A percentile compares a stretch with the other conserved stretches of the same genome.
Evolutionary conservation across 2,113 vertebrate species (phyloP).

Genomic region (Aspiorhynchus laticeps): DNA sequence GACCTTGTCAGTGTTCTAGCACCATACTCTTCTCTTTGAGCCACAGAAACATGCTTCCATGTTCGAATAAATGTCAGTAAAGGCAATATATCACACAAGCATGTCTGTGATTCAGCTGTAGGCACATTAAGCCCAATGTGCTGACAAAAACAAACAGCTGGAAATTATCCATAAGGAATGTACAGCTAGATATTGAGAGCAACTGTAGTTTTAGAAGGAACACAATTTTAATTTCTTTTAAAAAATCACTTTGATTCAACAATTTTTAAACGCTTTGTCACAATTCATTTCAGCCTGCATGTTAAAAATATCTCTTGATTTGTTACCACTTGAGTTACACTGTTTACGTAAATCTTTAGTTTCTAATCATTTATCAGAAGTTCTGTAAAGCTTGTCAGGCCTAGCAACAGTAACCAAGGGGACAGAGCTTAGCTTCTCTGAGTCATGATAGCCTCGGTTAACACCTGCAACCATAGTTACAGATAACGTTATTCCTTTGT

Average conservation of each 20-base stretch:
- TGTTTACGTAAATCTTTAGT: background rate
- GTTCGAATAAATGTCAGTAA: background rate
- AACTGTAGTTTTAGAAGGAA: background rate
- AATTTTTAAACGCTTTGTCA: background rate
- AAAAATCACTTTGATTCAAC: background rate
- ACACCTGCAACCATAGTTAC: background rate
- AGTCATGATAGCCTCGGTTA: background rate
- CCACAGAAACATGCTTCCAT: background rate
- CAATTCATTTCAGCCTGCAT: background rate
- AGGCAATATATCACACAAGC: background rate
- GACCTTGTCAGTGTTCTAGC: background rate
- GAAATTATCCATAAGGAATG: background rate
- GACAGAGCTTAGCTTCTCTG: background rate
- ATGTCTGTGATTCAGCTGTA: background rate
- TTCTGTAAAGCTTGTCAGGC: background rate
- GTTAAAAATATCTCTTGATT: background rate
- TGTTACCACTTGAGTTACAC: background rate
- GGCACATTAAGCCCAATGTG: background rate
- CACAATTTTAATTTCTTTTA: background rate
- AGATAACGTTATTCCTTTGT: background rate
- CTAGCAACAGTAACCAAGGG: background rate
- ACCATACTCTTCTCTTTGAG: background rate
- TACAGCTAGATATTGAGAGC: background rate
- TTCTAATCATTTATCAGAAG: background rate
- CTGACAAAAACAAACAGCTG: background rate